These are phyloP conservation scores for Physocephala rufipes DNA, from an alignment of 2,888 invertebrate genomes.

Conservation along the genomic window DNA sequence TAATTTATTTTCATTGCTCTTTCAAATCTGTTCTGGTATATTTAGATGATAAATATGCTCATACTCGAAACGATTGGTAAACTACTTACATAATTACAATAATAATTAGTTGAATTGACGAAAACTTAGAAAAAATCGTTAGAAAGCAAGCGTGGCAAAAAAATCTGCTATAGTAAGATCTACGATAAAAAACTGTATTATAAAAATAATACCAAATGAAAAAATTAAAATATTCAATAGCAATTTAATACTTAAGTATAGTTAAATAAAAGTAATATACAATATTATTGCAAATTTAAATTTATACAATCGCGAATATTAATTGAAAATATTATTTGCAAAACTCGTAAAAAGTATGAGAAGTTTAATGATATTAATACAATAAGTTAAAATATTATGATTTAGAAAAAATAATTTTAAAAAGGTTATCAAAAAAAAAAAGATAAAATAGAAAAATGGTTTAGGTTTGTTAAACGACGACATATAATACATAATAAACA, in stretches of 20 bases:
- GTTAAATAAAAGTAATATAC: slow-evolving; percentile 30
- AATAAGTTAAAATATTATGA: no score
- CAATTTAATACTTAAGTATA: slow-evolving; percentile 54
- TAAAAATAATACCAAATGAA: slow-evolving; percentile 36
- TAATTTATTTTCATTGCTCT: no score
- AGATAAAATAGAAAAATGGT: slow-evolving; percentile 24
- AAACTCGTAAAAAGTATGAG: slow-evolving; percentile 45
- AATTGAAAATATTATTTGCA: slow-evolving; percentile 45
- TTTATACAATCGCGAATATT: slow-evolving; percentile 32
- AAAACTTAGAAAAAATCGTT: slow-evolving; percentile 4
- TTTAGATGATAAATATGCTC: slow-evolving; percentile 38
- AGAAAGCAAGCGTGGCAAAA: slow-evolving; percentile 34
- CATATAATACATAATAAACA: slow-evolving; percentile 33
- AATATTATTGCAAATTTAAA: slow-evolving; percentile 31
- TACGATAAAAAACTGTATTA: slow-evolving; percentile 42
- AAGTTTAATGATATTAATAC: no score
- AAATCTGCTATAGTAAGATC: slow-evolving; percentile 46
- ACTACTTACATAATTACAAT: no score
- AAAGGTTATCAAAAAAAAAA: slow-evolving; percentile 37
- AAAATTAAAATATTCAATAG: slow-evolving; percentile 33
- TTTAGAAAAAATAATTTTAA: no score
- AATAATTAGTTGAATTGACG: slow-evolving; percentile 22
- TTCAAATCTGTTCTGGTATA: not conserved
- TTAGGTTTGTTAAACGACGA: slow-evolving; percentile 33
- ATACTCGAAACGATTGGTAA: slow-evolving; percentile 48